Evolutionary conservation across 2,888 invertebrate species (phyloP).

Genomic region (Amphimallon solstitiale): DNA sequence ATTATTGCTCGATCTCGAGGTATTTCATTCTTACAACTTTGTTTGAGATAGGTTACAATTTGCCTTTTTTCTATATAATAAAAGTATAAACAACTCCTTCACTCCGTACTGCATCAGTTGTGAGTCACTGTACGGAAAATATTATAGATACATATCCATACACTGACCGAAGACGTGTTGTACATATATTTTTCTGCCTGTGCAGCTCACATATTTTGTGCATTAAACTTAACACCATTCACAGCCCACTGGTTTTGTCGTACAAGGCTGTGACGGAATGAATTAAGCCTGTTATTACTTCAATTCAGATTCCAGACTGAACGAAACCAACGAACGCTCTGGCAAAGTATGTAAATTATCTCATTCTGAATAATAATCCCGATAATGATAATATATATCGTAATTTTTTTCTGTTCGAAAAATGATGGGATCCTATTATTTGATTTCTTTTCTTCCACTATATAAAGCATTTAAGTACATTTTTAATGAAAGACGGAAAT

Average conservation of each 20-base stretch:
- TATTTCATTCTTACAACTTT: too few relatives aligned
- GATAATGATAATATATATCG: not conserved
- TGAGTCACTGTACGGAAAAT: too few relatives aligned
- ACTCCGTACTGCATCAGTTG: too few relatives aligned
- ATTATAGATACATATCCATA: not conserved
- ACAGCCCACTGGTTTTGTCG: constrained; percentile 34
- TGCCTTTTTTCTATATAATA: too few relatives aligned
- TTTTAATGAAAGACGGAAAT: too few relatives aligned
- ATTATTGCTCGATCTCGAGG: too few relatives aligned
- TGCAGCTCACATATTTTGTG: constrained; percentile 21
- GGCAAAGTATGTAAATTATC: constrained; percentile 9
- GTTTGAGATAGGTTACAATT: too few relatives aligned
- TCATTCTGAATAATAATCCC: not conserved
- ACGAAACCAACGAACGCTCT: not conserved
- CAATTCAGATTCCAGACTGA: constrained; percentile 3
- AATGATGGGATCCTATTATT: not conserved
- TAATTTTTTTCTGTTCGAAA: not conserved
- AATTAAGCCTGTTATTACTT: constrained; percentile 16
- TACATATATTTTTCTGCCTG: constrained; percentile 7
- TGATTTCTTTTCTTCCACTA: not conserved
- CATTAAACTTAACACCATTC: constrained; percentile 12
- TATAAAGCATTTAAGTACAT: too few relatives aligned
- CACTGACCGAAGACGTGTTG: constrained; percentile 3
- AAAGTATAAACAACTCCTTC: too few relatives aligned
- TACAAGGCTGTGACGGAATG: constrained; percentile 24